These are phyloP conservation scores for Apistogramma diplotaenia DNA, from an alignment of 2,113 vertebrate genomes.

Conservation along the genomic window DNA sequence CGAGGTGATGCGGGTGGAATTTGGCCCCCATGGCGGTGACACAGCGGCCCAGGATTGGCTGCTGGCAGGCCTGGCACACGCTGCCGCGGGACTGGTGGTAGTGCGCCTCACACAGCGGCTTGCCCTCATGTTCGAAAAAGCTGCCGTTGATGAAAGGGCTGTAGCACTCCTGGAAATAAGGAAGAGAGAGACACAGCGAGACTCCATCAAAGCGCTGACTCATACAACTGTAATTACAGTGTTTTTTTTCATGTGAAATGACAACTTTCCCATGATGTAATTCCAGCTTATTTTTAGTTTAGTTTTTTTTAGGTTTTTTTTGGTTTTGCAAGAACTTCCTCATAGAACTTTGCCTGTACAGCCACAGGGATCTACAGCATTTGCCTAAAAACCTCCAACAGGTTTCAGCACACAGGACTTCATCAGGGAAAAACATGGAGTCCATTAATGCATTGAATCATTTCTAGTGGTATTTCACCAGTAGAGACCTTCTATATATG, in stretches of 20 bases:
- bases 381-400: background rate
- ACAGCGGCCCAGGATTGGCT: constrained; percentile 89
- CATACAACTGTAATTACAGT: background rate
- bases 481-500: too few species aligned
- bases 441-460: background rate
- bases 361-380: background rate
- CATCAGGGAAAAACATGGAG: too few species aligned
- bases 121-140: constrained; percentile 90
- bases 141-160: constrained; percentile 87
- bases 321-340: constrained; percentile 6
- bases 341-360: background rate
- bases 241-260: constrained; percentile 1
- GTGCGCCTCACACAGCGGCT: constrained; percentile 89
- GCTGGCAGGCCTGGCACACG: constrained; percentile 87
- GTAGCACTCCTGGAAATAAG: constrained; percentile 82
- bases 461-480: background rate
- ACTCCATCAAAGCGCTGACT: background rate
- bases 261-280: constrained; percentile 29
- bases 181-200: background rate
- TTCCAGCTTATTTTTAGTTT: constrained; percentile 21
- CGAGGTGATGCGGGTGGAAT: constrained; percentile 92
- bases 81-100: constrained; percentile 89
- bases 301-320: background rate
- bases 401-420: background rate
- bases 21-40: constrained; percentile 90